These are phyloP conservation scores for Xiphophorus birchmanni DNA, from an alignment of 2,797 vertebrate genomes.

Conservation along the genomic window DNA sequence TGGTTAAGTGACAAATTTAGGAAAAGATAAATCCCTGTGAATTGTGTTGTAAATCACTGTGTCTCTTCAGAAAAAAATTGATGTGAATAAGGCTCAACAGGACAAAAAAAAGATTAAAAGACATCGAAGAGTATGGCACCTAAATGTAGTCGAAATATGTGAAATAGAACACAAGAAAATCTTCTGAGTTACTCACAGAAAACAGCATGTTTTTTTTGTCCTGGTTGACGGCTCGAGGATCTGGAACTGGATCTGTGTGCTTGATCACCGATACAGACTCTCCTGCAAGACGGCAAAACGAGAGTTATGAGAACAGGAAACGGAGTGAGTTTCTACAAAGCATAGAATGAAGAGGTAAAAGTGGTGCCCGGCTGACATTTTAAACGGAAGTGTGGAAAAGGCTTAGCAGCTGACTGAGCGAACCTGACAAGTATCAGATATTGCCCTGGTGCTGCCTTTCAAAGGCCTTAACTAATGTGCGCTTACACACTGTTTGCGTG, in stretches of 20 bases:
- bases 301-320: constrained; percentile 13
- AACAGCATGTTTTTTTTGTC: constrained; percentile 99
- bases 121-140: background rate
- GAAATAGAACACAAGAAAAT: background rate
- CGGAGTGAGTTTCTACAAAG: constrained; percentile 11
- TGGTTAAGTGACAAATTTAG: background rate
- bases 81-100: background rate
- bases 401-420: constrained; percentile 47
- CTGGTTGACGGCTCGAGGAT: constrained; percentile 98
- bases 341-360: constrained; percentile 14
- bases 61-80: background rate
- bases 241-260: constrained; percentile 97
- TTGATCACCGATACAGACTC: constrained; percentile 99
- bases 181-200: constrained; percentile 86
- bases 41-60: background rate
- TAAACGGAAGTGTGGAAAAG: constrained; percentile 28
- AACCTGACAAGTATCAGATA: constrained; percentile 49
- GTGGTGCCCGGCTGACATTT: constrained; percentile 40
- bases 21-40: background rate
- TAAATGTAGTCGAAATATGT: background rate
- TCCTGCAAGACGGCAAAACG: constrained; percentile 75
- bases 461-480: constrained; percentile 38
- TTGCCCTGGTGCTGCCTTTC: constrained; percentile 34
- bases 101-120: background rate
- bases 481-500: constrained; percentile 5